A percentile compares a stretch with the other conserved stretches of the same genome.
These are phyloP conservation scores for Fragum sueziense DNA, from an alignment of 2,888 invertebrate genomes.

Conservation along the genomic window DNA sequence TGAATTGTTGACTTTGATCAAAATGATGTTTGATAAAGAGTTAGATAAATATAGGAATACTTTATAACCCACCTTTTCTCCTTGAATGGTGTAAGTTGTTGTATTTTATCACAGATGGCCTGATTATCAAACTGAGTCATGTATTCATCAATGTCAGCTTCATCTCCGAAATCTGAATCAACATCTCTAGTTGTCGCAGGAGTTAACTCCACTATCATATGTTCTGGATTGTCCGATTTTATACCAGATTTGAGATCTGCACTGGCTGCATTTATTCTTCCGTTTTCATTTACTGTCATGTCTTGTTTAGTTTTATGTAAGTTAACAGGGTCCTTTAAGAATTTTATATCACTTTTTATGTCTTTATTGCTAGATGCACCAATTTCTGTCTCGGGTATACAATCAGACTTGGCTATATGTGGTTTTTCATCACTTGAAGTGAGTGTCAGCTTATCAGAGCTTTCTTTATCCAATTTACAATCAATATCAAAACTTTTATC, in stretches of 20 bases:
- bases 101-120: conserved; percentile 49
- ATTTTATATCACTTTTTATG: background rate
- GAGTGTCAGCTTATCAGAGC: background rate
- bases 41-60: too few species aligned
- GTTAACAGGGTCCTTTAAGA: background rate
- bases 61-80: conserved; percentile 9
- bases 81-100: conserved; percentile 54
- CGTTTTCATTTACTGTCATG: too few species aligned
- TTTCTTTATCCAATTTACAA: background rate
- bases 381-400: too few species aligned
- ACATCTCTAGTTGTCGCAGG: conserved; percentile 3
- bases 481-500: conserved; percentile 10
- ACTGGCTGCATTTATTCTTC: background rate
- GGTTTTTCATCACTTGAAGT: too few species aligned
- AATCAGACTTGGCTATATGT: background rate
- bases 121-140: conserved; percentile 55
- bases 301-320: background rate
- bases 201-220: conserved; percentile 43
- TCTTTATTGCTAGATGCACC: background rate
- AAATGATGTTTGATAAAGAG: too few species aligned
- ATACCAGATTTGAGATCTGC: background rate
- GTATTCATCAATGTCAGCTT: conserved; percentile 60
- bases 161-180: background rate
- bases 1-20: too few species aligned
- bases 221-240: background rate